phyloP scores from a whole-genome alignment of 2,797 vertebrate species.

The Chelon labrosus region DNA sequence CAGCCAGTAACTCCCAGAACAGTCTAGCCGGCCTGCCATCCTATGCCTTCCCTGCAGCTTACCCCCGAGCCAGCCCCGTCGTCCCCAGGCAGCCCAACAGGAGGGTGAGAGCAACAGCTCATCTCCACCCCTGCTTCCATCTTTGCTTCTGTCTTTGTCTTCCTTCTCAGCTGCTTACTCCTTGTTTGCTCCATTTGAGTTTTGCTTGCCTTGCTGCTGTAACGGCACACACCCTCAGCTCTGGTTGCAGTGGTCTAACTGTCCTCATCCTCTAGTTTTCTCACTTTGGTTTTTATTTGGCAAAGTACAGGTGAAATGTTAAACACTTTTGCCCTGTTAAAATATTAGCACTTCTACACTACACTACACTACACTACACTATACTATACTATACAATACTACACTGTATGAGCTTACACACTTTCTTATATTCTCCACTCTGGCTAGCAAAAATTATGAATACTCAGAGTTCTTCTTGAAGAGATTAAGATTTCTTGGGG shows the following conservation, averaged over 20 bases:
- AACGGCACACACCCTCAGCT: too few species aligned
- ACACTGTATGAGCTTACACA: too few species aligned
- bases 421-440: too few species aligned
- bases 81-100: slow-evolving; percentile 19
- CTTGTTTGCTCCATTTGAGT: neutral
- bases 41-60: slow-evolving; percentile 6
- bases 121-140: slow-evolving; percentile 9
- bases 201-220: neutral
- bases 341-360: too few species aligned
- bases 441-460: too few species aligned
- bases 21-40: slow-evolving; percentile 56
- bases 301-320: too few species aligned
- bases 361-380: too few species aligned
- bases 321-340: too few species aligned
- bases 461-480: too few species aligned
- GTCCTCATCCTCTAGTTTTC: neutral
- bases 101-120: slow-evolving; percentile 77
- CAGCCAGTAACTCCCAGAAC: slow-evolving; percentile 79
- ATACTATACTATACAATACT: too few species aligned
- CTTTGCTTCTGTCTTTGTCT: neutral
- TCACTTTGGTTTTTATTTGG: too few species aligned
- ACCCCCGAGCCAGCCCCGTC: slow-evolving; percentile 25
- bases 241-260: neutral
- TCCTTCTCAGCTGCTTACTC: slow-evolving; percentile 3
- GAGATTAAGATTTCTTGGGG: too few species aligned